These are phyloP conservation scores for Pelusios castaneus DNA, from an alignment of 2,113 vertebrate genomes.

Conservation along the genomic window DNA sequence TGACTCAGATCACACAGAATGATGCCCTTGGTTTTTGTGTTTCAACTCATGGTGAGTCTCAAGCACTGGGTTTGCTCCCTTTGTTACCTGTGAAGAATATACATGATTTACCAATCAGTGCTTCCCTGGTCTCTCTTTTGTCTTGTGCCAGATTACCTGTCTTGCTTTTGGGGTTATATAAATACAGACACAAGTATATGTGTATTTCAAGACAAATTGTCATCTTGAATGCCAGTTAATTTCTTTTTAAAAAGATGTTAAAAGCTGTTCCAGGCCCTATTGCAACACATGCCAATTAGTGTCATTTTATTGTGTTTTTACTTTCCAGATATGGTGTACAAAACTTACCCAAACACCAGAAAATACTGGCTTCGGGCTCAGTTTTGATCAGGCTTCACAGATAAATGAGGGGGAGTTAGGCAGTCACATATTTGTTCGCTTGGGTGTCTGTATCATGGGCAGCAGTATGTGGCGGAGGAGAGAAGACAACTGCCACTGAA, in stretches of 20 bases:
- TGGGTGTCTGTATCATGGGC: neutral
- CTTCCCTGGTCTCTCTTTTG: neutral
- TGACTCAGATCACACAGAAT: neutral
- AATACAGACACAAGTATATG: neutral
- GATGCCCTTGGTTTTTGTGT: neutral
- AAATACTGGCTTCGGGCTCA: neutral
- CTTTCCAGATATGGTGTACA: neutral
- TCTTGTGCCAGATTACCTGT: neutral
- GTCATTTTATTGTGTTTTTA: neutral
- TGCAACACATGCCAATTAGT: neutral
- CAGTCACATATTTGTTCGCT: neutral
- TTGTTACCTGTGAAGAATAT: neutral
- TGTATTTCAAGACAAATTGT: neutral
- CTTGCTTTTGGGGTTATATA: neutral
- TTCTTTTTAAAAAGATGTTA: neutral
- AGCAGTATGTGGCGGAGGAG: neutral
- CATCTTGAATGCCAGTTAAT: neutral
- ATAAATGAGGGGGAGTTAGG: neutral
- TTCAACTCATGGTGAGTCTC: neutral
- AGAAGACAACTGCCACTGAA: neutral
- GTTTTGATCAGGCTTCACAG: neutral
- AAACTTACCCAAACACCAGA: neutral
- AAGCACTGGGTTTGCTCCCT: neutral
- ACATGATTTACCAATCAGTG: neutral
- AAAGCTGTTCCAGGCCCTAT: neutral